Base-by-base conservation (phyloP, 2,888 invertebrate species). In the Aspidiotus rigidus region DNA sequence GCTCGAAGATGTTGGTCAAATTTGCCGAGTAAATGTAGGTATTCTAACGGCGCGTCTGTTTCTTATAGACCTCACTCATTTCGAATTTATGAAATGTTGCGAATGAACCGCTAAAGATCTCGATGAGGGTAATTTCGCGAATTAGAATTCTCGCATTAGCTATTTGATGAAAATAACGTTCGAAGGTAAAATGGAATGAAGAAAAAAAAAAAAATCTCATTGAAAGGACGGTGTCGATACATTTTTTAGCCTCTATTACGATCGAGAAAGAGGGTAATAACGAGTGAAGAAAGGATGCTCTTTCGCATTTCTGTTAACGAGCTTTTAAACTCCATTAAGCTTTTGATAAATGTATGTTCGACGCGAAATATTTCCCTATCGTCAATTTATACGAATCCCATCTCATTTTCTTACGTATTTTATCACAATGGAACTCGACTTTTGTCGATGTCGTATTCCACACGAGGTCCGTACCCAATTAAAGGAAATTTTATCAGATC, bases 291-390 rank as follows among this genome's bases (percentile, higher is more conserved):
- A 53, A 63, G 63, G 63, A 63, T 49, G 63, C 39, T 63, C 63
- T 44, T 53, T 63, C 39, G 55, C 55, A 64, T 54, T 40, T 64
- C 64, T 64, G 64, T 64, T 64, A 64, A 64, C 64, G 64, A 64
- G 64, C 55, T 64, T 64, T 64, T 64, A 64, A 64, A 64, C 64
- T 64, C 64, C 64, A 64, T 64, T 64, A 64, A 64, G 64, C 55
- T 64, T 64, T 64, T 64, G 64, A 64, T 64, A 64, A 64, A 64
- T 64, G 28, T 28, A 28, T 28, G 64, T 55, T 41, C 54, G 55
- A 64, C 41, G 56, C 64, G 28, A 54, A 55, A 64, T 55, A 55
- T 64, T 64, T 64, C 55, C 55, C 64, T 55, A 64, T 55, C 56
- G 53, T 49, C 64, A 55, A 64, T 64, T 64, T 64, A 64, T 57